Conservation (phyloP, 2,888 invertebrate species). For the Venusia cambrica region DNA sequence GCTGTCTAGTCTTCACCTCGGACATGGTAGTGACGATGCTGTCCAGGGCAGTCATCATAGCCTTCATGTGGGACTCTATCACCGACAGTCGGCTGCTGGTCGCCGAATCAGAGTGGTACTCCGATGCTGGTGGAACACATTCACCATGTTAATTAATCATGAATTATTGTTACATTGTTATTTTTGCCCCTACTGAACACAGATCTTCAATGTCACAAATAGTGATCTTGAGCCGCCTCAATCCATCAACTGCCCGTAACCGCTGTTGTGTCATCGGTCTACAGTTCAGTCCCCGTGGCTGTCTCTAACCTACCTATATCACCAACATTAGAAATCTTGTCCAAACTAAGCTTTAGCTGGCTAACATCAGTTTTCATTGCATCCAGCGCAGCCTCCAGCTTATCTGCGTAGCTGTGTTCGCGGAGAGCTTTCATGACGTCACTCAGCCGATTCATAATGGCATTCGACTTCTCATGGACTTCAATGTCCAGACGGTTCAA, state of each 20-base stretch:
- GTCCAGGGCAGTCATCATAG: constrained; percentile 53
- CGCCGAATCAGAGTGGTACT: constrained; percentile 40
- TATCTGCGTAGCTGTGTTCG: constrained; percentile 37
- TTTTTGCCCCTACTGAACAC: no score
- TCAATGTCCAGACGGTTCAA: constrained; percentile 68
- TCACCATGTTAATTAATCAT: no score
- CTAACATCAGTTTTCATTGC: constrained; percentile 47
- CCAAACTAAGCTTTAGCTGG: constrained; percentile 48
- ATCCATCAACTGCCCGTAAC: no score
- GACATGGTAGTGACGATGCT: constrained; percentile 59
- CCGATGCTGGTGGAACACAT: constrained; percentile 37
- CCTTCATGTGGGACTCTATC: constrained; percentile 52
- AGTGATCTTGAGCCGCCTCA: no score
- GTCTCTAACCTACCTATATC: constrained; percentile 33
- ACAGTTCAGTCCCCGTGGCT: no score
- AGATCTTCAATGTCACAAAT: no score
- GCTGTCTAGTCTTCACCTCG: constrained; percentile 63
- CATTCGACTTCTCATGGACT: constrained; percentile 67
- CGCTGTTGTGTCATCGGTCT: no score
- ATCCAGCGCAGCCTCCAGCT: constrained; percentile 43
- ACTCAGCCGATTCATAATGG: constrained; percentile 53
- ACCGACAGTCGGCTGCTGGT: constrained; percentile 48
- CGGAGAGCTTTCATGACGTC: constrained; percentile 45
- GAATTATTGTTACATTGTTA: no score
- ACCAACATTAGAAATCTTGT: constrained; percentile 33